Evolutionary conservation across 2,888 invertebrate genomes (phyloP).

Genomic region (Drosophila maculinotata): DNA sequence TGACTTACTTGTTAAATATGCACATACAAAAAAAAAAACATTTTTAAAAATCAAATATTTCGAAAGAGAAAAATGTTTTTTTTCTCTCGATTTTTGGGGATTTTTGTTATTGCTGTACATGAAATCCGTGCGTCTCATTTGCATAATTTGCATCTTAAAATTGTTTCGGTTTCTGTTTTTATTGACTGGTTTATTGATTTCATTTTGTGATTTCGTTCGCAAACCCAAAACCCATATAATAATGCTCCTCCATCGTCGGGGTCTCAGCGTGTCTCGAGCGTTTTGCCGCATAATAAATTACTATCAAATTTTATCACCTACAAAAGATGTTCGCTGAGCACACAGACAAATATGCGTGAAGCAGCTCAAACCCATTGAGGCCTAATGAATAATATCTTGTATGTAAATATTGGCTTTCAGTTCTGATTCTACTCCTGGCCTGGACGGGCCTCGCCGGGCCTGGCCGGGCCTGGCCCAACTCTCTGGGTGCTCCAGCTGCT

Average conservation of each 20-base stretch:
- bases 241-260: constrained; percentile 14
- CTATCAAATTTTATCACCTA: constrained; percentile 73
- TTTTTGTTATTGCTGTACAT: constrained; percentile 44
- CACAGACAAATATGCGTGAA: constrained; percentile 59
- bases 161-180: constrained; percentile 72
- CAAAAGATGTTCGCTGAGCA: constrained; percentile 52
- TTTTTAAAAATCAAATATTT: constrained; percentile 30
- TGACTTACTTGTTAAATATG: constrained; percentile 31
- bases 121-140: constrained; percentile 64
- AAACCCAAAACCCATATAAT: constrained; percentile 11
- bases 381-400: constrained; percentile 67
- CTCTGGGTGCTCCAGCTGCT: neutral
- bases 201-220: constrained; percentile 67
- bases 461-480: no score
- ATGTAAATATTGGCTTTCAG: constrained; percentile 52
- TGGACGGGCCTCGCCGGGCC: no score
- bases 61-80: constrained; percentile 42
- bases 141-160: constrained; percentile 79
- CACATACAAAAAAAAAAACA: constrained; percentile 21
- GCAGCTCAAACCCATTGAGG: constrained; percentile 48
- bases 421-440: constrained; percentile 22
- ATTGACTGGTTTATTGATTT: constrained; percentile 80
- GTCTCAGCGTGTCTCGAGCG: constrained; percentile 22
- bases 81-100: constrained; percentile 2
- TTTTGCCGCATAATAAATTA: constrained; percentile 64